Evolutionary conservation across 2,797 vertebrate genomes (phyloP), one percentile per base, ranked within the genome.

Genomic region (Sebastiscus albofasciatus): DNA sequence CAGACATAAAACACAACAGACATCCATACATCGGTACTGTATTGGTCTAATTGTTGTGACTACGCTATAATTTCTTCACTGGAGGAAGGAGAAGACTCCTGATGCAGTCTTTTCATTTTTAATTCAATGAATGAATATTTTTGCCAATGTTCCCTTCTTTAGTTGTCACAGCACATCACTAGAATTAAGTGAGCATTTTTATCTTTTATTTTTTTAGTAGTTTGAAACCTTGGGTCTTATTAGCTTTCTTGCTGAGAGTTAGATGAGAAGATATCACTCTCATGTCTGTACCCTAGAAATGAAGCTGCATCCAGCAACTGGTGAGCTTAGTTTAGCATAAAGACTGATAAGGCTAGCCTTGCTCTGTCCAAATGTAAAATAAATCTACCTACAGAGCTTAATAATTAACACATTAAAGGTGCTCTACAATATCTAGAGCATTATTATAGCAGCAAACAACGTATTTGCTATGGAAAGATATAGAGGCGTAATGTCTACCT

Each of bases 91-190:
- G 13, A 2, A 59, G 13, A 52, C 24, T 42, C 27, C 5, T 26
- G 12, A 33, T 64, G 49, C 26, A 55, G 4, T 52, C 13, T 67
- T 67, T 75, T 52, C 42, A 29, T 72, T 75, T 66, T 83, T 24
- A 18, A 54, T 70, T 67, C 34, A 72, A 6, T 72, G 4, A 65
- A 49, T 79, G 27, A 54, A 75, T 61, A 80, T 60, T 77, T 72
- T 24, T 49, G 31, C 71, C 67, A 54, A 11, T 60, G 5, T 6
- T 20, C 42, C 36, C 54, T 72, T 68, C 34, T 59, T 69, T 18
- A 16, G 46, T 79, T 55, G n/a, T 18, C 55, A 39, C 65, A 33
- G 3, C 22, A 26, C 56, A 42, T 52, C 33, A n/a, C 13, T 2
- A 31, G 11, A 18, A 31, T 20, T 20, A 10, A 6, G 2, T 34